Base-by-base conservation (phyloP, 2,797 vertebrate genomes). In the Sebastes itinus region DNA sequence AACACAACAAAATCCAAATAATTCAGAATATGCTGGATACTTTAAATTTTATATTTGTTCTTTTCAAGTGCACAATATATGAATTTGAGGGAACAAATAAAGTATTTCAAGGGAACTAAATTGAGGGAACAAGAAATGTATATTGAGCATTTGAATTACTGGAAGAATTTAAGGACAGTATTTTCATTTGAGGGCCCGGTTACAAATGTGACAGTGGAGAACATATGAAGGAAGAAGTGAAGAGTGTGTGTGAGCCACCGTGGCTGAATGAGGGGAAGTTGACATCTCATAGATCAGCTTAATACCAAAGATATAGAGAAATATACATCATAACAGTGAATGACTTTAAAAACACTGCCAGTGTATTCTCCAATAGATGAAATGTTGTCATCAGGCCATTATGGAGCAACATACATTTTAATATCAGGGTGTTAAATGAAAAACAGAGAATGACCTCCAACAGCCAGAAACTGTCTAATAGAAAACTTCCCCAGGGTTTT, bases 371-470 rank as follows among this genome's bases (percentile, higher is more conserved):
- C 33, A 1, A 56, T 85, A 89, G 88, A 91, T 33, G 20, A 80
- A 82, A 84, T 67, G 73, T 83, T 81, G 73, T 88, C 76, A 87
- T 88, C 80, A 82, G 84, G 81, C 81, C 87, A 87, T 89, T 80
- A 80, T 35, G 42, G 33, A 71, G 82, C 80, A 85, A 81, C 78
- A 88, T 86, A 92, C 81, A 83, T 88, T 92, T 94, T 90, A 93
- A 93, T 89, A 93, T 78, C 69, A 81, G 65, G 72, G 30, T 81
- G 81, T 90, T 94, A 91, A 94, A 92, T 93, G 94, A 93, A 94
- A 84, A 92, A 84, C 77, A 78, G 76, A 89, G 59, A 91, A 80
- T 92, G 92, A 94, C 92, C 92, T 92, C 86, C 76, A 88, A 82
- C 81, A 90, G 86, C 63, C 60, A 55, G 77, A 46, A 64, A 77